These are phyloP conservation scores for Mugil cephalus DNA, from an alignment of 2,113 vertebrate genomes.

Conservation along the genomic window DNA sequence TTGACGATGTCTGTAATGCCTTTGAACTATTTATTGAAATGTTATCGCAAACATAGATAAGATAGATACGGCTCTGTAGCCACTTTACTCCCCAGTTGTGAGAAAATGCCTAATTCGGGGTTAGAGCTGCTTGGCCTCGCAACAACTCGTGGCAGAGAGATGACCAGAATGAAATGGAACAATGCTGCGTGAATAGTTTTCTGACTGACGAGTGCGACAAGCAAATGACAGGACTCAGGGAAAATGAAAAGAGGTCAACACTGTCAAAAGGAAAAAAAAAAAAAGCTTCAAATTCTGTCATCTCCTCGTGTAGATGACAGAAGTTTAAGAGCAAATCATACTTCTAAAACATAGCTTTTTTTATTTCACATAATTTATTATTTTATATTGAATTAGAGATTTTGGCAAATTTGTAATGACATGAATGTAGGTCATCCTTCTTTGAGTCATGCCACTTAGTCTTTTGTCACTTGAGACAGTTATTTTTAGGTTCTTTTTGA, in stretches of 20 bases:
- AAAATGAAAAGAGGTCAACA: slow-evolving; percentile 16
- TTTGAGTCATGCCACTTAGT: slow-evolving; percentile 72
- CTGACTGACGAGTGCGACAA: slow-evolving; percentile 35
- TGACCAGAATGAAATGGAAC: slow-evolving; percentile 30
- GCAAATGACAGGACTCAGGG: neutral
- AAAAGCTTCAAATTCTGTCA: neutral
- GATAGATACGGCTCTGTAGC: no score
- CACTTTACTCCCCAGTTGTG: neutral
- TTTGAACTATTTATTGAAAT: neutral
- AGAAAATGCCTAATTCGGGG: slow-evolving; percentile 15
- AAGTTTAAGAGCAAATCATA: neutral
- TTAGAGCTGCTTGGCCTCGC: slow-evolving; percentile 27
- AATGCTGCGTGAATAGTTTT: slow-evolving; percentile 48
- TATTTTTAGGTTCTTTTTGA: slow-evolving; percentile 85
- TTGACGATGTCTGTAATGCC: neutral
- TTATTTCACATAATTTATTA: slow-evolving; percentile 2
- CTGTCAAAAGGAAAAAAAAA: slow-evolving; percentile 4
- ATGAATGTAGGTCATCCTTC: slow-evolving; percentile 72
- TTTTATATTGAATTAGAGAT: neutral
- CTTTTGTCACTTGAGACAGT: slow-evolving; percentile 86
- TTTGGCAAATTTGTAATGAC: slow-evolving; percentile 16
- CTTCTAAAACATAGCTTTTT: neutral
- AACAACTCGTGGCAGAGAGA: slow-evolving; percentile 12
- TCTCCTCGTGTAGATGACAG: neutral
- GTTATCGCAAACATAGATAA: slow-evolving; percentile 3